Percentiles rank a stretch among this genome's conserved stretches.
Evolutionary conservation across 2,797 vertebrate species (phyloP).

Genomic region (Premnoplex brunnescens): DNA sequence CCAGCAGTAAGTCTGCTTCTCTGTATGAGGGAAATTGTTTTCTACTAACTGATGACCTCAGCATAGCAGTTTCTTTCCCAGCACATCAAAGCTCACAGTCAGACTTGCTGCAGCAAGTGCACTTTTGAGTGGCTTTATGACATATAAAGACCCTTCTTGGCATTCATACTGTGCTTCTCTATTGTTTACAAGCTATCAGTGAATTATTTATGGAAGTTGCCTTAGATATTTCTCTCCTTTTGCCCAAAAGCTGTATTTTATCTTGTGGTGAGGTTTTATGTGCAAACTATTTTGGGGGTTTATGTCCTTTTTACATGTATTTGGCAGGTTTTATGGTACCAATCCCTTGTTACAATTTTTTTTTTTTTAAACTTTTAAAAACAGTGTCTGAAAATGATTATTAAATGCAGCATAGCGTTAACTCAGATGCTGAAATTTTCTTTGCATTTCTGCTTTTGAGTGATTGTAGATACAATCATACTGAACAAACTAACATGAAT

Average conservation of each 20-base stretch:
- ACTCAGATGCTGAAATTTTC: neutral
- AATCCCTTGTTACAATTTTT: conserved; percentile 55
- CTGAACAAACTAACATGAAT: conserved; percentile 1
- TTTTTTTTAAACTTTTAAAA: conserved; percentile 53
- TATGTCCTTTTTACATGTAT: conserved; percentile 64
- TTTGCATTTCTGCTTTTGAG: conserved; percentile 34
- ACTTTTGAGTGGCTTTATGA: conserved; percentile 79
- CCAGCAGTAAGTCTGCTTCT: conserved; percentile 77
- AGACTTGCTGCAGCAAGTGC: conserved; percentile 76
- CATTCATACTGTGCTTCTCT: conserved; percentile 76
- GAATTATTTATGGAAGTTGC: conserved; percentile 78
- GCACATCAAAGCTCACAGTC: conserved; percentile 80
- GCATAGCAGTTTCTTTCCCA: conserved; percentile 79
- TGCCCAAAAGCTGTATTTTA: conserved; percentile 68
- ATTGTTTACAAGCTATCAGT: conserved; percentile 78
- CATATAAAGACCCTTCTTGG: conserved; percentile 76
- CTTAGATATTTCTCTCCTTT: conserved; percentile 51
- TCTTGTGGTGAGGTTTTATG: conserved; percentile 63
- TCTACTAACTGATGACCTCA: conserved; percentile 82
- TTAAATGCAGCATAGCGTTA: conserved; percentile 47
- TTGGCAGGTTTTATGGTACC: conserved; percentile 53
- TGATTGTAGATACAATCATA: neutral
- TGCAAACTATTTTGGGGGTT: conserved; percentile 51
- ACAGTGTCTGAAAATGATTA: conserved; percentile 41
- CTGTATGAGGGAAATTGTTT: conserved; percentile 82